Evolutionary conservation across 2,797 vertebrate species (phyloP).

Genomic region (Hoplostethus mediterraneus): DNA sequence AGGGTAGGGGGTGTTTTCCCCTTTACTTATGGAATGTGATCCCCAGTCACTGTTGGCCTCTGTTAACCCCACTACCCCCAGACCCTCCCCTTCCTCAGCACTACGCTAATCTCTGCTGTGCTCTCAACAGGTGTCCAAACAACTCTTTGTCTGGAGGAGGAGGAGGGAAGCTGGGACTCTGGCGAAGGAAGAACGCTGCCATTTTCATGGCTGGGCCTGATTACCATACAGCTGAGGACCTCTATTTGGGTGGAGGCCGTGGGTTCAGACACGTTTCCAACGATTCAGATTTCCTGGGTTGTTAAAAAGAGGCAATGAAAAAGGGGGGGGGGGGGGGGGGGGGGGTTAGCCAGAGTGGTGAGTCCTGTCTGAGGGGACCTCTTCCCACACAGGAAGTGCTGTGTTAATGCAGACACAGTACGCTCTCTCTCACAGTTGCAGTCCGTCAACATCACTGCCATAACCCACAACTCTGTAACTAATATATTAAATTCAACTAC

Average conservation of each 20-base stretch:
- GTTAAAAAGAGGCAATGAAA: conserved; percentile 77
- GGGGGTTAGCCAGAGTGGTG: conserved; percentile 73
- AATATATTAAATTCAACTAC: conserved; percentile 60
- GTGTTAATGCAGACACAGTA: conserved; percentile 76
- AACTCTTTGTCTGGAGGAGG: conserved; percentile 88
- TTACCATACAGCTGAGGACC: conserved; percentile 95
- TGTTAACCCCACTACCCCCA: conserved; percentile 82
- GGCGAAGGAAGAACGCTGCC: conserved; percentile 83
- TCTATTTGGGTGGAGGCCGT: conserved; percentile 73
- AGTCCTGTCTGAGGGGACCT: conserved; percentile 46
- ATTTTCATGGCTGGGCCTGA: conserved; percentile 88
- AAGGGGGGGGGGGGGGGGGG: conserved; percentile 61
- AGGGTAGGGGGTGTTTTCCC: conserved; percentile 52
- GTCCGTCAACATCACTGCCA: conserved; percentile 68
- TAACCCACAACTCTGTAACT: conserved; percentile 58
- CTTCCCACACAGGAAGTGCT: conserved; percentile 78
- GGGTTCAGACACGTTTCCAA: conserved; percentile 78
- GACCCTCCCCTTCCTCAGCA: conserved; percentile 69
- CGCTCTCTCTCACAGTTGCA: conserved; percentile 73
- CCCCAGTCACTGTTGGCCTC: conserved; percentile 86
- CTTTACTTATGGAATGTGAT: conserved; percentile 87
- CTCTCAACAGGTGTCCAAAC: conserved; percentile 94
- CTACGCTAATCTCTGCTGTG: conserved; percentile 86
- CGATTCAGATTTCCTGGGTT: conserved; percentile 83
- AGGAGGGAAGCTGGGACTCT: conserved; percentile 74